A percentile compares a stretch with the other conserved stretches of the same genome.
These are phyloP conservation scores for Philereme vetulata DNA, from an alignment of 2,888 invertebrate genomes.

Conservation along the genomic window DNA sequence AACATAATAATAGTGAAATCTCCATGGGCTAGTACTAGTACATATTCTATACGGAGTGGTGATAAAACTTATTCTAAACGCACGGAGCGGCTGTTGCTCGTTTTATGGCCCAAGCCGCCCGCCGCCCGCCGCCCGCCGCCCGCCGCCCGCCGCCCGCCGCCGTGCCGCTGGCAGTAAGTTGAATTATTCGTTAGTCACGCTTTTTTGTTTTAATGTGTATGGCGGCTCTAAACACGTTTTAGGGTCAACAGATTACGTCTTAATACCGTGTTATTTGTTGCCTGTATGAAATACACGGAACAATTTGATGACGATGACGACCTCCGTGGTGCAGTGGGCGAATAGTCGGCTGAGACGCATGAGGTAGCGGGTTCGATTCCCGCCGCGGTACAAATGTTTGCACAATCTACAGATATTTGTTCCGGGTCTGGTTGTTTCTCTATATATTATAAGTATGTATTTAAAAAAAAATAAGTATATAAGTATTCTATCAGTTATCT, in stretches of 20 bases:
- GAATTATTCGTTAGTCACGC: conserved; percentile 17
- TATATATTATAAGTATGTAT: no score
- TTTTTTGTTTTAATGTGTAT: conserved; percentile 16
- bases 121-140: no score
- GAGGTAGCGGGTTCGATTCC: no score
- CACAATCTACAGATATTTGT: no score
- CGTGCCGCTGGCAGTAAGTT: conserved; percentile 12
- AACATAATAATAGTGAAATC: not conserved
- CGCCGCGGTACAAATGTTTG: no score
- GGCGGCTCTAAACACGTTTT: conserved; percentile 18
- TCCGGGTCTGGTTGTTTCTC: no score
- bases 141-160: not conserved
- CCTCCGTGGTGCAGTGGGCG: no score
- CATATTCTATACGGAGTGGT: conserved; percentile 17
- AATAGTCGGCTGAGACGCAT: no score
- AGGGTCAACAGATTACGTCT: not conserved
- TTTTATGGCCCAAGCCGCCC: conserved; percentile 12
- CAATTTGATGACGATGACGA: no score
- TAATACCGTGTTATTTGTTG: not conserved
- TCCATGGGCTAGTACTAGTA: not conserved
- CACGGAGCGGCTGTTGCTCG: conserved; percentile 12
- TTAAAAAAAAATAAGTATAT: no score
- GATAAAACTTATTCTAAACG: conserved; percentile 27
- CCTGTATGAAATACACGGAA: no score
- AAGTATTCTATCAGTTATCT: no score